Base-by-base conservation (phyloP, 2,888 invertebrate species). In the Mactromeris polynyma region DNA sequence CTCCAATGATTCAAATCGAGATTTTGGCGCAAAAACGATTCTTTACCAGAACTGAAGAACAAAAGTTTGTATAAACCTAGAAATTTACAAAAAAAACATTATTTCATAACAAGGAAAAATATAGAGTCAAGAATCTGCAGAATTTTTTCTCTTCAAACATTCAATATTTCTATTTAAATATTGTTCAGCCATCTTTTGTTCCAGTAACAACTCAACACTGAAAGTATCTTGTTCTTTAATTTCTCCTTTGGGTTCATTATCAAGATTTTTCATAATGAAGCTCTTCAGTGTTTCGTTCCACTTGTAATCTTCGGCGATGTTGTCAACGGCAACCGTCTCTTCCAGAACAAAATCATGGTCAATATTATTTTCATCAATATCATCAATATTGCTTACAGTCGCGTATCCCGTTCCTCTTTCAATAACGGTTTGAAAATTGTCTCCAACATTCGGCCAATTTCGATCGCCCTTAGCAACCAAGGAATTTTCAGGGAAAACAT, bases 211-310 rank as follows among this genome's bases (percentile, higher is more conserved):
- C 31, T 89, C 82, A 2, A 90, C 87, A 33, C n/a, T 33, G n/a
- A 33, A 33, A 0, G 54, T 7, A 19, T 83, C 38, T 7, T 82
- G 42, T 69, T 58, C 46, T 19, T n/a, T 26, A 19, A 33, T 58
- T 46, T 84, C 46, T 78, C 33, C 51, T 36, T 78, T 51, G 54
- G 84, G 84, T 84, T 84, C 84, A 78, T 78, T 78, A n/a, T 88
- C 87, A 7, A 90, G 73, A 77, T 90, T 90, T 64, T 90, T 83
- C 73, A 90, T 69, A 9, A 90, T 90, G 40, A 90, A 90, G 81
- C 83, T 83, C 58, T 90, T 90, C 21, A 90, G 51, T 21, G 86
- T 88, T 33, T 90, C 79, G 31, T 90, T 90, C 90, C 90, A 90
- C 33, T 85, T 77, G 21, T 81, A 85, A 38, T 89, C 85, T 6